These are phyloP conservation scores for Gracilinanus agilis DNA, from an alignment of 2,113 vertebrate genomes.

Conservation along the genomic window DNA sequence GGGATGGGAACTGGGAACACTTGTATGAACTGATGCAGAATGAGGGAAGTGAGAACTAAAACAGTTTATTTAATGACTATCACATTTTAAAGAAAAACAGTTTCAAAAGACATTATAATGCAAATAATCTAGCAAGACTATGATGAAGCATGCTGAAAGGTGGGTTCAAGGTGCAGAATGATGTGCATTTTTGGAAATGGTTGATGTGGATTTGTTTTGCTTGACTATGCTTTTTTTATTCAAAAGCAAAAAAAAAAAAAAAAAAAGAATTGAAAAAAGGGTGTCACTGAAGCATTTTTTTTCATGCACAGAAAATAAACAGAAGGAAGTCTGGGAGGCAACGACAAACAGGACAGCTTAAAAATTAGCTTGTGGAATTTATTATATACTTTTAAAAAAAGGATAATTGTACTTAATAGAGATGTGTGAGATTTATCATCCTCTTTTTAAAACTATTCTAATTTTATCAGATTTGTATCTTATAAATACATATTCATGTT, in stretches of 20 bases:
- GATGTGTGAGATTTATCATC: neutral
- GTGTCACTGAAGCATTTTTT: neutral
- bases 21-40: neutral
- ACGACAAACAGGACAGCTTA: neutral
- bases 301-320: neutral
- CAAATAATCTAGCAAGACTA: neutral
- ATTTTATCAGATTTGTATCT: neutral
- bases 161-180: neutral
- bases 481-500: neutral
- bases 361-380: neutral
- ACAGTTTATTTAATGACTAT: neutral
- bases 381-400: neutral
- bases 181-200: neutral
- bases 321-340: neutral
- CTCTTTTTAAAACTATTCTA: neutral
- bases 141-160: neutral
- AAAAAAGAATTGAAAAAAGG: neutral
- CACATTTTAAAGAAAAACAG: neutral
- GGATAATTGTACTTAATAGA: neutral
- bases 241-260: neutral
- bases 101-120: neutral
- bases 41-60: neutral
- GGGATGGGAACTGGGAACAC: neutral
- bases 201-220: neutral
- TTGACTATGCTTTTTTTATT: neutral